Percentiles rank a stretch among this genome's conserved stretches.
Evolutionary conservation across 2,797 vertebrate species (phyloP).

Genomic region (Petrocephalus schoutedeni): DNA sequence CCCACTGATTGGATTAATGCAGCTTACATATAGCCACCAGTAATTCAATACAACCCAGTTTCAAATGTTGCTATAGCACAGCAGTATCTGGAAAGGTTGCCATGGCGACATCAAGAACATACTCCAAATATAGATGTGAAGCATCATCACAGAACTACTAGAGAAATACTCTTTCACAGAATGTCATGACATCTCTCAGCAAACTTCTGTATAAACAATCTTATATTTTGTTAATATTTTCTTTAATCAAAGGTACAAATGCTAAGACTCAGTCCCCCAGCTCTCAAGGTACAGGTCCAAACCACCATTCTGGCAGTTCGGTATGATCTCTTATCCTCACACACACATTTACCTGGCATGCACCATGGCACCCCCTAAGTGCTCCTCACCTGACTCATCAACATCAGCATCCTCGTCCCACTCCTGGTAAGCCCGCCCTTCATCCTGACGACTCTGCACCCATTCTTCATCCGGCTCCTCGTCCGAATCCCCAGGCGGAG

Average conservation of each 20-base stretch:
- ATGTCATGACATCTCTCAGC: not conserved
- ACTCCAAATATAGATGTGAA: not conserved
- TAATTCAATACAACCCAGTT: not conserved
- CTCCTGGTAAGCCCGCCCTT: constrained; percentile 83
- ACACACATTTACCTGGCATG: not conserved
- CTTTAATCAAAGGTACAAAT: not conserved
- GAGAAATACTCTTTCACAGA: not conserved
- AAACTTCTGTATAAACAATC: not conserved
- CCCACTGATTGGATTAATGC: not conserved
- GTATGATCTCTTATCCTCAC: not conserved
- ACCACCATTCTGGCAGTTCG: not conserved
- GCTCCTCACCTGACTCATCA: constrained; percentile 84
- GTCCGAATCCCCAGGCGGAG: constrained; percentile 72
- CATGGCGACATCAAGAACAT: not conserved
- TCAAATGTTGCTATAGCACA: not conserved
- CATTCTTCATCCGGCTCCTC: constrained; percentile 86
- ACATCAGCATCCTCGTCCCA: constrained; percentile 97
- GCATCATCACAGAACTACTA: not conserved
- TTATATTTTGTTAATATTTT: not conserved
- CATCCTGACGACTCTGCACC: constrained; percentile 80
- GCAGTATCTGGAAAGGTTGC: not conserved
- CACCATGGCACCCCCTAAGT: not conserved
- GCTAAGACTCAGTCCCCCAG: not conserved
- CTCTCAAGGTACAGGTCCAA: not conserved
- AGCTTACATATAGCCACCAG: not conserved